Conservation (phyloP, 2,888 invertebrate genomes). For the Hemicrepidius hirtus region DNA sequence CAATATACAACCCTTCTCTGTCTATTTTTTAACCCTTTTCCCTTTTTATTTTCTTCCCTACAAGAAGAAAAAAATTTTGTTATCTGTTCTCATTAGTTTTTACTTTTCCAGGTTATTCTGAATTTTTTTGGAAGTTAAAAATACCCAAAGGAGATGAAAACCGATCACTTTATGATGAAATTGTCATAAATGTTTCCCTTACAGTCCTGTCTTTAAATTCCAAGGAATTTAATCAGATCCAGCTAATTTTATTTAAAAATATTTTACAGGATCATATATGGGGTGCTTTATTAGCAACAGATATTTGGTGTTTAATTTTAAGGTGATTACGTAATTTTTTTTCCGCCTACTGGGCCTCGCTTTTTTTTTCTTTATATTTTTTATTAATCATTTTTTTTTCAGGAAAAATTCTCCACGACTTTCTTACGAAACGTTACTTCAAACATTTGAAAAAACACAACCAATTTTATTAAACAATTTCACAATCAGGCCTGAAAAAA, state of each 20-base stretch:
- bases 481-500: slow-evolving; percentile 57
- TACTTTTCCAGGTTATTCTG: slow-evolving; percentile 26
- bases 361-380: background rate
- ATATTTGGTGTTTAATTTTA: slow-evolving; percentile 63
- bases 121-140: slow-evolving; percentile 32
- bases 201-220: slow-evolving; percentile 54
- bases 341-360: too few relatives aligned
- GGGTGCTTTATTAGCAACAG: slow-evolving; percentile 61
- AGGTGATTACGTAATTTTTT: too few relatives aligned
- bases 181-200: slow-evolving; percentile 57
- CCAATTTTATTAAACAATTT: slow-evolving; percentile 51
- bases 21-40: too few relatives aligned
- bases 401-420: background rate
- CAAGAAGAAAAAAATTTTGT: too few relatives aligned
- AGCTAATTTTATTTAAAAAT: slow-evolving; percentile 59
- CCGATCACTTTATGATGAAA: slow-evolving; percentile 52
- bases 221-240: slow-evolving; percentile 54
- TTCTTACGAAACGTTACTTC: slow-evolving; percentile 35
- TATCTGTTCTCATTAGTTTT: too few relatives aligned
- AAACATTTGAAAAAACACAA: slow-evolving; percentile 39
- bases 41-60: too few relatives aligned
- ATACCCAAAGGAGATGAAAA: background rate
- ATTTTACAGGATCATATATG: slow-evolving; percentile 60
- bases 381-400: background rate
- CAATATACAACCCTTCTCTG: too few relatives aligned